Base-by-base conservation (phyloP, 2,888 invertebrate genomes). In the Leucoma salicis region DNA sequence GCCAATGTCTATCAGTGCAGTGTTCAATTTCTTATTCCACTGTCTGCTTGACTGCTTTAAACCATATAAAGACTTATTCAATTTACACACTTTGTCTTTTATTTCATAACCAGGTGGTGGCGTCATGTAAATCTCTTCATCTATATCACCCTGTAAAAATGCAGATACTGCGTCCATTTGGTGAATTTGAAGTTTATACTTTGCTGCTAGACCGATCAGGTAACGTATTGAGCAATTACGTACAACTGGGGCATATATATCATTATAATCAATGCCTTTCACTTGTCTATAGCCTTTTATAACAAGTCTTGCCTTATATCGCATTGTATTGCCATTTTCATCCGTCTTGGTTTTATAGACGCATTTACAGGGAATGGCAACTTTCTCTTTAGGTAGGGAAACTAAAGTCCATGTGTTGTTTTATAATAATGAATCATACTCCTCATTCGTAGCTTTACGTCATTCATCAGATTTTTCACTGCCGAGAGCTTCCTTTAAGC, bases 1-100 rank as follows among this genome's bases (percentile, higher is more conserved):
- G n/a, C 60, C 64, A 27, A 66, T 55, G 35, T 60, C 44, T 14
- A 31, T 5, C 4, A 66, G 25, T 6, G 14, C 39, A 25, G 14
- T 8, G 34, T 55, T 39, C 12, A 38, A 11, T 6, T 63, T 57
- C 11, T 32, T 45, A 29, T 65, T 64, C 62, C 62, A 63, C 14
- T 45, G 48, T 28, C 56, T 37, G 14, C 56, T 59, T 0, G 37
- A 31, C 14, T 37, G 37, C 14, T 37, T 37, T 5, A 37, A 12
- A 5, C 38, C 38, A 15, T 38, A 31, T 2, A 38, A 12, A 1
- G 32, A 14, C 8, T 24, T 37, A 10, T 37, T 31, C 3, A 37
- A 16, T 2, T 14, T 27, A 25, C 28, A 28, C 3, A 28, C 28
- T 13, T 44, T 39, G 4, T 39, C 14, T 15, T 13, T 31, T 12